A percentile compares a stretch with the other conserved stretches of the same genome.
Conservation (phyloP, 2,888 invertebrate species). For the Stenchaetothrips biformis region DNA sequence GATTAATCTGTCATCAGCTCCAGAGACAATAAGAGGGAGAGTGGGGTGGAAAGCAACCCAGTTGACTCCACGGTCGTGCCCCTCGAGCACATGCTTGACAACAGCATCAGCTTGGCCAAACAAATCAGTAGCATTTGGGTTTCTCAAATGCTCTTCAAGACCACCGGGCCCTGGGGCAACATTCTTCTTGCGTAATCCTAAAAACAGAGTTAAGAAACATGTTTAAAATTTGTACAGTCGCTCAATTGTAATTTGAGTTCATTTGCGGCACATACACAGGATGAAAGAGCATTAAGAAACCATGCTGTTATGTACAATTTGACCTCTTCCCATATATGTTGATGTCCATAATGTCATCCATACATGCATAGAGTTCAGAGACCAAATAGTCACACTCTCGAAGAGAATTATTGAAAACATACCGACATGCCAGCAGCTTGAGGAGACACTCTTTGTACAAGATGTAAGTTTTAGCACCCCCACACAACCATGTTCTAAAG, state of each 20-base stretch:
- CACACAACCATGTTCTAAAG: too few relatives aligned
- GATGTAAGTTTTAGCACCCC: too few relatives aligned
- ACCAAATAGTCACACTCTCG: not conserved
- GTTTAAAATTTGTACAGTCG: not conserved
- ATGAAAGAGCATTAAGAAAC: constrained; percentile 28
- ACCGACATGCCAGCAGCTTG: constrained; percentile 14
- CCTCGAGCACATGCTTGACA: constrained; percentile 84
- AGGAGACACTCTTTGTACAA: not conserved
- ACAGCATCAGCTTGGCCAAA: constrained; percentile 94
- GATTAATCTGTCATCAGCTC: constrained; percentile 96
- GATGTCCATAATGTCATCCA: not conserved
- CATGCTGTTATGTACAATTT: constrained; percentile 27
- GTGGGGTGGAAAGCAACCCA: constrained; percentile 97
- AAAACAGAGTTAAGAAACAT: constrained; percentile 27
- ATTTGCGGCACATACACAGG: not conserved
- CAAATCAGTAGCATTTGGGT: constrained; percentile 77
- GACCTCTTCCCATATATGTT: not conserved
- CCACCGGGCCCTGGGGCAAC: constrained; percentile 94
- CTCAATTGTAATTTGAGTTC: constrained; percentile 1
- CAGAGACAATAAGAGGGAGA: constrained; percentile 90
- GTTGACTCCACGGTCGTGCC: constrained; percentile 96
- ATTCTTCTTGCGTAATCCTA: constrained; percentile 88
- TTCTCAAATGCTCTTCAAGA: constrained; percentile 79
- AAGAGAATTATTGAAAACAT: not conserved
- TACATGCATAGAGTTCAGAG: not conserved